These are phyloP conservation scores for Agonopterix alstromeriana DNA, from an alignment of 2,888 invertebrate genomes.

Conservation along the genomic window DNA sequence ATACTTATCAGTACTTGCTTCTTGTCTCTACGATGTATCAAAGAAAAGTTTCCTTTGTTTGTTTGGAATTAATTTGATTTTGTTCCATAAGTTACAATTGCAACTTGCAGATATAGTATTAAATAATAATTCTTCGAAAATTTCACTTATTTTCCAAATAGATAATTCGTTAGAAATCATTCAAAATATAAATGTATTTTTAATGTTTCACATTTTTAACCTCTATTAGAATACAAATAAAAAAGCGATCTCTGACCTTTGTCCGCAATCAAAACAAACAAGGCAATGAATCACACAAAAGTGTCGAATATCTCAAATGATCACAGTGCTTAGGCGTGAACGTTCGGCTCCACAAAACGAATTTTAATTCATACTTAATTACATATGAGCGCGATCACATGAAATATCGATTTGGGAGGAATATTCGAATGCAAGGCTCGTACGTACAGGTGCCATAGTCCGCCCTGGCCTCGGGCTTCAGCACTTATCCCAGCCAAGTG, in stretches of 20 bases:
- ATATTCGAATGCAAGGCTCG: conserved; percentile 44
- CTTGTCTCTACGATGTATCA: too few species aligned
- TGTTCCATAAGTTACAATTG: too few species aligned
- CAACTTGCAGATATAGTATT: too few species aligned
- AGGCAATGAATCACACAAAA: conserved; percentile 31
- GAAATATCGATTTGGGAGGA: conserved; percentile 69
- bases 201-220: too few species aligned
- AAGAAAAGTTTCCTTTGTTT: too few species aligned
- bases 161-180: too few species aligned
- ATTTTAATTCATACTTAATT: conserved; percentile 64
- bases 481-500: conserved; percentile 34
- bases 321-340: conserved; percentile 58
- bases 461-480: conserved; percentile 55
- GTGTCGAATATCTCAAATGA: conserved; percentile 42
- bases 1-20: too few species aligned
- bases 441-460: conserved; percentile 56
- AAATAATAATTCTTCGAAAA: too few species aligned
- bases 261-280: conserved; percentile 17
- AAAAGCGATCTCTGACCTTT: background rate
- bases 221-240: too few species aligned
- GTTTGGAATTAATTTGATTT: too few species aligned
- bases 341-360: conserved; percentile 30
- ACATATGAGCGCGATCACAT: conserved; percentile 44
- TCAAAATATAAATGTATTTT: too few species aligned
- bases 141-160: too few species aligned